These are phyloP conservation scores for Beroe ovata DNA, from an alignment of 37 sponge, comb jelly and placozoan genomes.

Conservation along the genomic window DNA sequence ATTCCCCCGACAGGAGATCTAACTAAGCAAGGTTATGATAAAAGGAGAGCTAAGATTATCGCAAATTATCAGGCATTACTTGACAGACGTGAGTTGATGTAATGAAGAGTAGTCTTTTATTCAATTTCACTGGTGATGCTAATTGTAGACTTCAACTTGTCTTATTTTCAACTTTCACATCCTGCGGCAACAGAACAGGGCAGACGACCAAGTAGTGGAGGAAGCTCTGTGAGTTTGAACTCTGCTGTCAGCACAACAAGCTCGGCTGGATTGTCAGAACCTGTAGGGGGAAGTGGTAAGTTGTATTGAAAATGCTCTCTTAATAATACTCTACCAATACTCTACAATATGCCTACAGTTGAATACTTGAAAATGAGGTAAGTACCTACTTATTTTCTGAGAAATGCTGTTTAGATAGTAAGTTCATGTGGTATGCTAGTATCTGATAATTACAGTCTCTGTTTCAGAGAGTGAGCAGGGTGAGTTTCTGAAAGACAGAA, in stretches of 20 bases:
- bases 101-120: too few species aligned
- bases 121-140: too few species aligned
- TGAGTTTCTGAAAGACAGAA: conserved; percentile 9
- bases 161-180: too few species aligned
- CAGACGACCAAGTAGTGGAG: background rate
- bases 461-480: conserved; percentile 34
- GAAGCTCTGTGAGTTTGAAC: background rate
- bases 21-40: conserved; percentile 59
- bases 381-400: too few species aligned
- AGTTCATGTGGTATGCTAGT: too few species aligned
- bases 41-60: conserved; percentile 42
- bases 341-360: too few species aligned
- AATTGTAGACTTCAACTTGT: too few species aligned
- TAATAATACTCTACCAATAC: too few species aligned
- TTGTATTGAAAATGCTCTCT: too few species aligned
- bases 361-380: too few species aligned
- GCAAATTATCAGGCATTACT: conserved; percentile 51
- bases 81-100: conserved; percentile 5
- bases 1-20: conserved; percentile 59
- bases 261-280: background rate
- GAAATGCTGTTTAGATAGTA: too few species aligned
- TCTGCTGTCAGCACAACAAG: conserved; percentile 1
- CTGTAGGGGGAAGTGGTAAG: background rate
- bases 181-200: background rate
- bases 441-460: too few species aligned